phyloP scores from a whole-genome alignment of 1,140 invertebrate genomes.

The Kradibia gibbosae region DNA sequence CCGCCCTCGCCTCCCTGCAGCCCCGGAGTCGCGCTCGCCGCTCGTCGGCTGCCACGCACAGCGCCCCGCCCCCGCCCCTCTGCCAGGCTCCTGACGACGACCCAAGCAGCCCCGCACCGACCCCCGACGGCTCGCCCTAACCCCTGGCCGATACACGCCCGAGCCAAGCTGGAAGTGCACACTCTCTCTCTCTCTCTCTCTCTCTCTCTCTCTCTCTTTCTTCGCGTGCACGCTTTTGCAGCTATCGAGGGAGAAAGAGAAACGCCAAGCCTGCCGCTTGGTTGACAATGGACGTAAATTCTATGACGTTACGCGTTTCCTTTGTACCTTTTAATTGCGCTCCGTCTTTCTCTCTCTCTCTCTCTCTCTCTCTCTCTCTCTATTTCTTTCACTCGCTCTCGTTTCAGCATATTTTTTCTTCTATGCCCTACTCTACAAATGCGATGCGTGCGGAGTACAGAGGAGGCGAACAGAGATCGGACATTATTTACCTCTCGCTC shows the following conservation, averaged over 20 bases:
- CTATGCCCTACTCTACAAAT: not conserved
- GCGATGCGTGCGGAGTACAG: not conserved
- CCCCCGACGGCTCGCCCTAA: no score
- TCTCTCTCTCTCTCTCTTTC: not conserved
- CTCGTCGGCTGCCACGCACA: no score
- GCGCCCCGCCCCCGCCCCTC: no score
- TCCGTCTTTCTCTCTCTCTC: slow-evolving; percentile 4
- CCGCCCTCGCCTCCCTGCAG: no score
- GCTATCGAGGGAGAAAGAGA: not conserved
- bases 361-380: slow-evolving; percentile 7
- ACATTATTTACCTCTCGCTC: not conserved
- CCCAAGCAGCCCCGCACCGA: no score
- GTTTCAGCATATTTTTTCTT: not conserved
- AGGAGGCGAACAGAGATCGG: no score
- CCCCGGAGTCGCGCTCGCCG: no score
- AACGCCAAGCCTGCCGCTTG: not conserved
- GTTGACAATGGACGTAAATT: not conserved
- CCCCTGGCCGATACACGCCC: no score
- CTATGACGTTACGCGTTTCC: not conserved
- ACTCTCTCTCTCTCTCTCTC: no score
- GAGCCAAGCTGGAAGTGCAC: no score
- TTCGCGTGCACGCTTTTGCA: not conserved
- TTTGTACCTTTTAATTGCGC: not conserved
- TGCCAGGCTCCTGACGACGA: no score
- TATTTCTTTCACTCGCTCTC: not conserved